These are phyloP conservation scores for Bradypodion ventrale DNA, from an alignment of 2,797 vertebrate genomes.

Conservation along the genomic window DNA sequence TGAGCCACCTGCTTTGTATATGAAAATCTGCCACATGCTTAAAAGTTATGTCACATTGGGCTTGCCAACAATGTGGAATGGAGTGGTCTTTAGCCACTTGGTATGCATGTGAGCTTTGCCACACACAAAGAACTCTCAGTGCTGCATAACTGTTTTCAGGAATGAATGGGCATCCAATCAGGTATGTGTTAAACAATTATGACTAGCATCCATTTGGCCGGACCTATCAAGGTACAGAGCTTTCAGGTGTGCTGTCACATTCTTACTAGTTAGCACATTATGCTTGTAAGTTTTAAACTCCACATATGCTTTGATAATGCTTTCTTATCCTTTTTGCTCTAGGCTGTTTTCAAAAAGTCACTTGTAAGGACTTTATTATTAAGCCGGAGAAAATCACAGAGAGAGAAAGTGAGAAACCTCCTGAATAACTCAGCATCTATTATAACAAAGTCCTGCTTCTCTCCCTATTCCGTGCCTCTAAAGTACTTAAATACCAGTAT, in stretches of 20 bases:
- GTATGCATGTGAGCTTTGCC: neutral
- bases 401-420: neutral
- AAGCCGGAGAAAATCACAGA: neutral
- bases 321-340: conserved; percentile 16
- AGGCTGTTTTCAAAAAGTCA: conserved; percentile 3
- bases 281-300: neutral
- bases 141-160: neutral
- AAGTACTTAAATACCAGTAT: conserved; percentile 1
- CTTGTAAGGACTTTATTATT: conserved; percentile 1
- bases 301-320: conserved; percentile 7
- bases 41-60: neutral
- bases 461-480: neutral
- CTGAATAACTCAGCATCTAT: neutral
- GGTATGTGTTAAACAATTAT: neutral
- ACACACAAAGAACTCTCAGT: neutral
- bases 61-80: neutral
- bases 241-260: conserved; percentile 6
- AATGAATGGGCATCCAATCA: neutral
- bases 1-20: neutral
- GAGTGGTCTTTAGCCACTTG: neutral
- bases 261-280: conserved; percentile 11
- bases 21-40: neutral
- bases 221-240: neutral
- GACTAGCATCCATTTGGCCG: neutral
- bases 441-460: neutral